Conservation (phyloP, 2,113 vertebrate species). For the Pagrus major region DNA sequence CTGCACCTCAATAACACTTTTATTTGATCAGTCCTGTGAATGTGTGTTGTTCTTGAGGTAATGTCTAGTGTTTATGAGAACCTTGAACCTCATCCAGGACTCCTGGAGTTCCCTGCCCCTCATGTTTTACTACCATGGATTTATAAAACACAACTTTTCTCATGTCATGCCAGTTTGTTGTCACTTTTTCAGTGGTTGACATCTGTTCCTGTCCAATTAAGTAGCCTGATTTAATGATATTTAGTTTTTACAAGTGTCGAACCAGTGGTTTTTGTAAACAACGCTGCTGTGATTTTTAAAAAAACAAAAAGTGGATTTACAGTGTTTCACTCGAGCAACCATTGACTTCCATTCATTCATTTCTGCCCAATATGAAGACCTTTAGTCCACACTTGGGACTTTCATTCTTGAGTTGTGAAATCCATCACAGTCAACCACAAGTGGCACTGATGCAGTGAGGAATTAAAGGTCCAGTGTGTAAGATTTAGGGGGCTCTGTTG, state of each 20-base stretch:
- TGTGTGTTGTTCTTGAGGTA: neutral
- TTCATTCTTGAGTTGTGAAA: neutral
- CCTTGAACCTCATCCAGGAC: neutral
- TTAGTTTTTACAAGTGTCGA: neutral
- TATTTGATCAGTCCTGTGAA: neutral
- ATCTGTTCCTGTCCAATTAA: neutral
- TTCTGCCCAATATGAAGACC: neutral
- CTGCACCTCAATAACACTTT: neutral
- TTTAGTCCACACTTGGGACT: neutral
- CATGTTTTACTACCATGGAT: neutral
- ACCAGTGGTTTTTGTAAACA: neutral
- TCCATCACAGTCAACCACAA: neutral
- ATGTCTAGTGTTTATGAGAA: neutral
- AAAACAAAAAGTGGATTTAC: neutral
- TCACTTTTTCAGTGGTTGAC: neutral
- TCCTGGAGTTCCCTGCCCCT: neutral
- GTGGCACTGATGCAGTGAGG: neutral
- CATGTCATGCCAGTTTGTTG: neutral
- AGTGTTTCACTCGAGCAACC: neutral
- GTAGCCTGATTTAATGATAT: neutral
- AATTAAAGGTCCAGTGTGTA: no score
- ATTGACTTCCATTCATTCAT: neutral
- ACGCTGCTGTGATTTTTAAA: slow-evolving; percentile 2
- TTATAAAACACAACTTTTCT: neutral
- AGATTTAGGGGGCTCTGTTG: no score